Conservation (phyloP, 2,113 vertebrate species). For the Microcebus jonahi region DNA sequence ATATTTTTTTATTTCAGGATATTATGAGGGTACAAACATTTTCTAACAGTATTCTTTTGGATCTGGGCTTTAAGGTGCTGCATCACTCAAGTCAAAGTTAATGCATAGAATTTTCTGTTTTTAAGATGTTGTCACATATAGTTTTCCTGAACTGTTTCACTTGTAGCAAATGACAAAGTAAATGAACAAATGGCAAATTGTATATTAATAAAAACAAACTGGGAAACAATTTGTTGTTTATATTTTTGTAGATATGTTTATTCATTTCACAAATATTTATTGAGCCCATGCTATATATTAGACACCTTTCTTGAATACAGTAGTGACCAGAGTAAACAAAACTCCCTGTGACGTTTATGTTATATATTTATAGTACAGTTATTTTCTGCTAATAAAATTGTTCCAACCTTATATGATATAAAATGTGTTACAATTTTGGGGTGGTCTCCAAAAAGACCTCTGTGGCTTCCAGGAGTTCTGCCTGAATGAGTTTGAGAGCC, state of each 20-base stretch:
- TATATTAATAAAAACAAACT: conserved; percentile 49
- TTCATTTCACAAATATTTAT: conserved; percentile 40
- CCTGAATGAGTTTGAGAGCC: not conserved
- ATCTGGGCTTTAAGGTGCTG: not conserved
- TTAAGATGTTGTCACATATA: not conserved
- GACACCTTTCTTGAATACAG: not conserved
- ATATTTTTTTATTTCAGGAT: too few species aligned
- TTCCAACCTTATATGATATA: conserved; percentile 6
- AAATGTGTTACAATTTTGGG: conserved; percentile 3
- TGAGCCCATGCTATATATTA: not conserved
- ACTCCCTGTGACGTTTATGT: not conserved
- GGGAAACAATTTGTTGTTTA: conserved; percentile 15
- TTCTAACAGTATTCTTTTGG: conserved; percentile 24
- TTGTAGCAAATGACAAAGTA: conserved; percentile 10
- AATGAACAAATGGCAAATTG: not conserved
- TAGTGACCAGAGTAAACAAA: conserved; percentile 43
- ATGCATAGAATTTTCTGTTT: conserved; percentile 21
- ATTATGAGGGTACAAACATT: too few species aligned
- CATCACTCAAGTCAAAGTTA: conserved; percentile 24
- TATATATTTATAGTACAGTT: not conserved
- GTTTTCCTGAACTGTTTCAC: conserved; percentile 50
- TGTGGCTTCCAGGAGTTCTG: conserved; percentile 22
- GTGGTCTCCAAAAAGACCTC: not conserved
- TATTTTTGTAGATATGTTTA: conserved; percentile 40
- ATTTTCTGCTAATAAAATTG: conserved; percentile 50